These are phyloP conservation scores for Drosophila mercatorum DNA, from an alignment of 2,888 invertebrate genomes.

Conservation along the genomic window DNA sequence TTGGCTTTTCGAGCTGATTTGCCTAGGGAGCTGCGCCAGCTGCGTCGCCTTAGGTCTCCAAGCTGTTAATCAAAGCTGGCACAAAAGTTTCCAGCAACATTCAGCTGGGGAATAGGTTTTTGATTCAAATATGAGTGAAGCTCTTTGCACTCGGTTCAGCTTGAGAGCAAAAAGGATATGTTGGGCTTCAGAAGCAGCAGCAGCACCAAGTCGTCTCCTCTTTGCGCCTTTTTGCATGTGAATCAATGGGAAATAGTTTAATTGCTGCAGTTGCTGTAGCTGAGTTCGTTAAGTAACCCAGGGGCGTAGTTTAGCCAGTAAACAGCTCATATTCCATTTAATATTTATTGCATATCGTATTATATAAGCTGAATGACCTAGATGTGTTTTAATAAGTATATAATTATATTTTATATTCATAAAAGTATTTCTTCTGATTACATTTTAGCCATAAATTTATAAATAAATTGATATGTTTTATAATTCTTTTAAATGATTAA, in stretches of 20 bases:
- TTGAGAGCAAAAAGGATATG: neutral
- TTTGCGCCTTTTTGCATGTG: neutral
- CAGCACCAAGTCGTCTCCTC: neutral
- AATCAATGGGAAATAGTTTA: neutral
- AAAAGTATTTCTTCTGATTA: too few species aligned
- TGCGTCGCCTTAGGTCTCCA: slow-evolving; percentile 50
- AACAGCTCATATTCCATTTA: neutral
- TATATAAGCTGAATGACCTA: too few species aligned
- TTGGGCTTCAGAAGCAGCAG: neutral
- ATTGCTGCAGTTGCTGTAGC: neutral
- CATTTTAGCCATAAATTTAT: too few species aligned
- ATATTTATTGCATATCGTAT: too few species aligned
- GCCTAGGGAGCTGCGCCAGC: slow-evolving; percentile 59
- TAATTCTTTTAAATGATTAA: too few species aligned
- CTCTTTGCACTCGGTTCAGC: slow-evolving; percentile 8
- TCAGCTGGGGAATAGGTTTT: slow-evolving; percentile 44
- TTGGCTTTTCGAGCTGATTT: slow-evolving; percentile 68
- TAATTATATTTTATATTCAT: too few species aligned
- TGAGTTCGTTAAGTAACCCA: neutral
- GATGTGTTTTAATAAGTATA: too few species aligned
- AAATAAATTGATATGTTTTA: too few species aligned
- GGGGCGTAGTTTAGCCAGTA: neutral
- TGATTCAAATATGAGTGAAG: slow-evolving; percentile 17
- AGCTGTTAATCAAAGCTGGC: slow-evolving; percentile 73
- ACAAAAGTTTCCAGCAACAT: slow-evolving; percentile 24